Evolutionary conservation across 1,140 invertebrate species (phyloP).

Genomic region (Drosophila asahinai): DNA sequence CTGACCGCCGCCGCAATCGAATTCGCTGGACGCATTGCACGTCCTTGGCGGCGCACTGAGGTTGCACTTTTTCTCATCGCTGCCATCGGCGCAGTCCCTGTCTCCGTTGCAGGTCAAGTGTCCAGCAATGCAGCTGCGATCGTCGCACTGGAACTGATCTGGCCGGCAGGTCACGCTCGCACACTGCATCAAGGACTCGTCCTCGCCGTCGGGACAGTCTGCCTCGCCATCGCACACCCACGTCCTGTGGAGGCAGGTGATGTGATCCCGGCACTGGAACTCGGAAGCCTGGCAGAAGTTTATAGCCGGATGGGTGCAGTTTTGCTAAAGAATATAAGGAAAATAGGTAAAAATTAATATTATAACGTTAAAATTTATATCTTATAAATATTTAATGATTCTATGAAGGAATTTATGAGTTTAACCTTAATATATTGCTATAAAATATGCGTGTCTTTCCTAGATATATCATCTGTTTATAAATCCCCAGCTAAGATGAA

Average conservation of each 20-base stretch:
- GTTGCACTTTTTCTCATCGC: slow-evolving; percentile 92
- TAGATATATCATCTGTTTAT: background rate
- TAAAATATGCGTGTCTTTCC: background rate
- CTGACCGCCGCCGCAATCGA: slow-evolving; percentile 92
- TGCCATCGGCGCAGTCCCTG: slow-evolving; percentile 92
- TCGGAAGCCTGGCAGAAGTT: slow-evolving; percentile 88
- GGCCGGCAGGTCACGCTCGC: slow-evolving; percentile 91
- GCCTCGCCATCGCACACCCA: slow-evolving; percentile 95
- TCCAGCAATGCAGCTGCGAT: slow-evolving; percentile 93
- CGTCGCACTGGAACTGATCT: slow-evolving; percentile 93
- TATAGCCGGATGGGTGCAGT: slow-evolving; percentile 85
- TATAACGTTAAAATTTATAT: no score
- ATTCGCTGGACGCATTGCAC: slow-evolving; percentile 91
- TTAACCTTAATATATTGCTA: background rate
- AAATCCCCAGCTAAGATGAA: slow-evolving; percentile 19
- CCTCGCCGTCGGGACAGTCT: slow-evolving; percentile 93
- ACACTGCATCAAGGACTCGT: slow-evolving; percentile 89
- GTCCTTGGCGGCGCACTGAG: slow-evolving; percentile 31
- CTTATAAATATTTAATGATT: no score
- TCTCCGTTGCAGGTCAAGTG: slow-evolving; percentile 93
- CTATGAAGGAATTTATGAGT: no score
- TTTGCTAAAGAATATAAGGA: slow-evolving; percentile 77
- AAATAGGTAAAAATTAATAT: background rate
- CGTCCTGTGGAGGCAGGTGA: slow-evolving; percentile 93
- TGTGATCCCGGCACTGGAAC: slow-evolving; percentile 92